Percentiles rank a stretch among this genome's conserved stretches.
phyloP scores from a whole-genome alignment of 2,888 invertebrate genomes.

The Hydrotaea diabolus region DNA sequence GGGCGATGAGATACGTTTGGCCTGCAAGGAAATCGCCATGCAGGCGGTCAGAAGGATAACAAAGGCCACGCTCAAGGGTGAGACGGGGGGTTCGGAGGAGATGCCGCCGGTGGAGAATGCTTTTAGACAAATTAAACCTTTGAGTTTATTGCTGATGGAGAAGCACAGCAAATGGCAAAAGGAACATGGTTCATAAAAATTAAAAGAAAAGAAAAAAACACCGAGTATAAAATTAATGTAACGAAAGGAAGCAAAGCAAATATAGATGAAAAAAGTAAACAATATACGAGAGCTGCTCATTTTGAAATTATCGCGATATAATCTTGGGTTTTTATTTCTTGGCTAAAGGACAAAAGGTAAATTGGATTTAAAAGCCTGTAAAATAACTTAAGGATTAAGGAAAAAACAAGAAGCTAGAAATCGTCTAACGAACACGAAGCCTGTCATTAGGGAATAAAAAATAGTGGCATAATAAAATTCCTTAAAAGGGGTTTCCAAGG shows the following conservation, averaged over 20 bases:
- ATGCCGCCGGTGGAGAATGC: constrained; percentile 72
- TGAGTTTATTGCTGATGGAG: constrained; percentile 82
- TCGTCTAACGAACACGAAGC: no score
- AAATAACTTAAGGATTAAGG: no score
- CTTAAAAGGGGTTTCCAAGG: no score
- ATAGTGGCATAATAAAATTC: no score
- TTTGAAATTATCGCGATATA: no score
- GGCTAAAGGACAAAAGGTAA: no score
- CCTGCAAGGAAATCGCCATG: constrained; percentile 95
- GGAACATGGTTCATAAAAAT: constrained; percentile 82
- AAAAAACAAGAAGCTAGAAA: no score
- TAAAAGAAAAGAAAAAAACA: neutral
- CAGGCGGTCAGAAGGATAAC: constrained; percentile 85
- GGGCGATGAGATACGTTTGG: constrained; percentile 92
- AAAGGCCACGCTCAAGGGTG: constrained; percentile 41
- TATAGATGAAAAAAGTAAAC: neutral
- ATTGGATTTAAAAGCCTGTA: no score
- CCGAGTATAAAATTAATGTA: neutral
- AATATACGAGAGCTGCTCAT: neutral
- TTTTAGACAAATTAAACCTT: constrained; percentile 79
- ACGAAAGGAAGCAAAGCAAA: no score
- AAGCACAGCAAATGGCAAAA: constrained; percentile 85
- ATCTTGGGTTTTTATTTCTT: no score
- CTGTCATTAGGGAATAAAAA: no score
- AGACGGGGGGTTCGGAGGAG: constrained; percentile 37